Base-by-base conservation (phyloP, 2,113 vertebrate species). In the Nothobranchius furzeri region DNA sequence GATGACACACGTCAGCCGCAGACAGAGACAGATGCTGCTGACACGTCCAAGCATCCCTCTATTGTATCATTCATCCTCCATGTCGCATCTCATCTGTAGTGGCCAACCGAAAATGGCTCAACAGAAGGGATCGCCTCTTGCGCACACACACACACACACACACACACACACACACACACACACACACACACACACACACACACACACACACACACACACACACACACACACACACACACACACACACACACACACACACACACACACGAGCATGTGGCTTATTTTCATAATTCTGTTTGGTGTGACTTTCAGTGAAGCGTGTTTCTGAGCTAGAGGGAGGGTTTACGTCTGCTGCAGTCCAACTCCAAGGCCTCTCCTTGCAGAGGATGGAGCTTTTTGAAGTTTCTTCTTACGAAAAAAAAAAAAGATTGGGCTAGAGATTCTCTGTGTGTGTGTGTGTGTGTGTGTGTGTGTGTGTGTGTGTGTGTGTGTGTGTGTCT, bases 11-110 rank as follows among this genome's bases (percentile, higher is more conserved):
- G 70, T 75, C 82, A 76, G 73, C 64, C 52, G 40, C 80, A 85
- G 79, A 90, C 88, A 72, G 70, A 77, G 82, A 79, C 87, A 88
- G 89, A 89, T 87, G 86, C 85, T 75, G 79, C 80, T 79, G 81
- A 90, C 87, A 82, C 69, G 59, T 83, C 80, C 61, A 49, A 84
- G 77, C 48, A 56, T 86, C 81, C 79, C 76, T 78, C 86, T 73
- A 75, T 88, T 90, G 83, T 91, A 62, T 85, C 86, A 76, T 78
- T 87, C 86, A 89, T 87, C 78, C 83, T 78, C 64, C 1, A 73
- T 87, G 88, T 88, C 87, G 79, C 84, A 75, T 82, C 82, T 64
- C 83, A 88, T 90, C 80, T 46, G 47, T 66, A 58, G 75, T 75
- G 78, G 83, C 85, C 83, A 55, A 56, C 59, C n/a, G 24, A 75